Conservation (phyloP, 2,888 invertebrate species). For the Lamproptera curius region DNA sequence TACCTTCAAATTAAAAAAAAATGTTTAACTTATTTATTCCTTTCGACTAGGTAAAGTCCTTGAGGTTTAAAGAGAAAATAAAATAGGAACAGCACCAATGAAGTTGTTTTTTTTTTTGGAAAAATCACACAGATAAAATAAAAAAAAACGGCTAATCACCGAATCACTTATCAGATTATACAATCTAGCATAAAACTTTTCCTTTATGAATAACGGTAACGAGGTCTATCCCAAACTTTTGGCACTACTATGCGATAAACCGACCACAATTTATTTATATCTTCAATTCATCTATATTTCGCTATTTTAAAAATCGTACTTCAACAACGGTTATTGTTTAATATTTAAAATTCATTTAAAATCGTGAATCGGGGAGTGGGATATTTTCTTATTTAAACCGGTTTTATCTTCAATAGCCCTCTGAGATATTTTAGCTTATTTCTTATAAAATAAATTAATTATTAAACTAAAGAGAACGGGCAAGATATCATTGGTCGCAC, state of each 20-base stretch:
- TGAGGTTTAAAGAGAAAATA: conserved; percentile 5
- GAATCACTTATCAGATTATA: conserved; percentile 18
- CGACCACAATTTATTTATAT: too few species aligned
- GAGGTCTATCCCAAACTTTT: conserved; percentile 10
- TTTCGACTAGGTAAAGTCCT: conserved; percentile 16
- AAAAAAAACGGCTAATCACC: conserved; percentile 1
- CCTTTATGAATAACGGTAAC: conserved; percentile 32
- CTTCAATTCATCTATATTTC: too few species aligned
- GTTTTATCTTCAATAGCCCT: too few species aligned
- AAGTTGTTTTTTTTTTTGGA: conserved; percentile 10
- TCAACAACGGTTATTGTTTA: neutral
- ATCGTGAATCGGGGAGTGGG: too few species aligned
- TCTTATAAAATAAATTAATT: conserved; percentile 1
- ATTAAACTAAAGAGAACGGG: conserved; percentile 36
- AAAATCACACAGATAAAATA: conserved; percentile 10
- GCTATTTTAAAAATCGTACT: too few species aligned
- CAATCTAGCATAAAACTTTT: conserved; percentile 33
- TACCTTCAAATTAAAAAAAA: neutral
- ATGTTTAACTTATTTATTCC: conserved; percentile 10
- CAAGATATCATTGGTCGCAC: conserved; percentile 64
- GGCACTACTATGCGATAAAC: conserved; percentile 12
- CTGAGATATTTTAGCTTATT: neutral
- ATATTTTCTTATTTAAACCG: too few species aligned
- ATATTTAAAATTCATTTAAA: neutral
- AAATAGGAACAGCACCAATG: conserved; percentile 31